Conservation (phyloP, 2,797 vertebrate species). For the Sparus aurata region DNA sequence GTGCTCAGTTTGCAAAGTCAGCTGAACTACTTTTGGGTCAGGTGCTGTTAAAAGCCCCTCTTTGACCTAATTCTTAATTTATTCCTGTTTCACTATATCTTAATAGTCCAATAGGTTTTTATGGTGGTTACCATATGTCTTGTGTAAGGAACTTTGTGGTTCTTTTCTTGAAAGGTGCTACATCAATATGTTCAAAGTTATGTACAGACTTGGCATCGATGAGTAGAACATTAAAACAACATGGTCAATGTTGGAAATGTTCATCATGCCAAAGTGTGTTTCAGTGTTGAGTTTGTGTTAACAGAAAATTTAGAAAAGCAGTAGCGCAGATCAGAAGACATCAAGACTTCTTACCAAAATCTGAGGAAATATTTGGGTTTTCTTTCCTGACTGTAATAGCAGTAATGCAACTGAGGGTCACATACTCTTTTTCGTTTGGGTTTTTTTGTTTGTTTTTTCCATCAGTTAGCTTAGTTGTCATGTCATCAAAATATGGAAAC, state of each 20-base stretch:
- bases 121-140: background rate
- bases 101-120: background rate
- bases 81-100: background rate
- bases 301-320: background rate
- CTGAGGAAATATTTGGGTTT: background rate
- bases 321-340: background rate
- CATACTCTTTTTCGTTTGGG: background rate
- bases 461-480: background rate
- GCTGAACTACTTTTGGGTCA: background rate
- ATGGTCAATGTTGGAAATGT: too few species aligned
- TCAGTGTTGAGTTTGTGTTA: background rate
- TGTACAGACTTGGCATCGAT: too few species aligned
- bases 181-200: too few species aligned
- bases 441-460: background rate
- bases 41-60: background rate
- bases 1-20: background rate
- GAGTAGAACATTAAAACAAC: too few species aligned
- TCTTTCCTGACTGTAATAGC: background rate
- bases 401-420: background rate
- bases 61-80: background rate
- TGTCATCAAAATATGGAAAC: background rate
- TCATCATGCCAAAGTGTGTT: too few species aligned
- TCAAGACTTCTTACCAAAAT: background rate
- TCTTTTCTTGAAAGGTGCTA: background rate
- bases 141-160: background rate